Evolutionary conservation across 1,140 invertebrate genomes (phyloP).

Genomic region (Drosophila suzukii): DNA sequence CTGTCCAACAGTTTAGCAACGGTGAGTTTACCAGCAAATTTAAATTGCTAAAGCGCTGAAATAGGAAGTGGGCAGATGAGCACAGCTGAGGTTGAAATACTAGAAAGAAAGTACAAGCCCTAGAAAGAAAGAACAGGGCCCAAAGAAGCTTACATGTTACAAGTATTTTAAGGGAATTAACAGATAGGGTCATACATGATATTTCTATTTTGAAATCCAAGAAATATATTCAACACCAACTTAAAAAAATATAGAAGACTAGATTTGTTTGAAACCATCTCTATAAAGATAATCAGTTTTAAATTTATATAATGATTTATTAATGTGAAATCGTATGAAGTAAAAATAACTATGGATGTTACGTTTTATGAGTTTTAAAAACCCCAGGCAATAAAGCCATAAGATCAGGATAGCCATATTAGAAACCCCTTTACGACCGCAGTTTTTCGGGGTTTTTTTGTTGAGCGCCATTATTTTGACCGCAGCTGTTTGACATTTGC

Average conservation of each 20-base stretch:
- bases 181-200: too few relatives aligned
- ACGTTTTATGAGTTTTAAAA: not conserved
- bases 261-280: too few relatives aligned
- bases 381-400: not conserved
- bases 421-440: not conserved
- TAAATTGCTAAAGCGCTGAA: not conserved
- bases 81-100: not conserved
- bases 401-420: slow-evolving; percentile 1
- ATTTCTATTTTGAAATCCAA: too few relatives aligned
- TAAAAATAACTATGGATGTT: too few relatives aligned
- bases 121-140: not conserved
- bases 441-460: not conserved
- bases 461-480: slow-evolving; percentile 25
- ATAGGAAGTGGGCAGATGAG: not conserved
- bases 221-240: too few relatives aligned
- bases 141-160: too few relatives aligned
- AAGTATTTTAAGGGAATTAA: too few relatives aligned
- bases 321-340: too few relatives aligned
- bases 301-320: too few relatives aligned
- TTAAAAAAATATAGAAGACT: too few relatives aligned
- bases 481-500: slow-evolving; percentile 54
- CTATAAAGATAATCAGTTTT: too few relatives aligned
- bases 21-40: slow-evolving; percentile 51
- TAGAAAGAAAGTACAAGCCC: not conserved
- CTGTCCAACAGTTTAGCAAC: slow-evolving; percentile 68